These are phyloP conservation scores for Drosophila triauraria DNA, from an alignment of 1,140 invertebrate species.

Conservation along the genomic window DNA sequence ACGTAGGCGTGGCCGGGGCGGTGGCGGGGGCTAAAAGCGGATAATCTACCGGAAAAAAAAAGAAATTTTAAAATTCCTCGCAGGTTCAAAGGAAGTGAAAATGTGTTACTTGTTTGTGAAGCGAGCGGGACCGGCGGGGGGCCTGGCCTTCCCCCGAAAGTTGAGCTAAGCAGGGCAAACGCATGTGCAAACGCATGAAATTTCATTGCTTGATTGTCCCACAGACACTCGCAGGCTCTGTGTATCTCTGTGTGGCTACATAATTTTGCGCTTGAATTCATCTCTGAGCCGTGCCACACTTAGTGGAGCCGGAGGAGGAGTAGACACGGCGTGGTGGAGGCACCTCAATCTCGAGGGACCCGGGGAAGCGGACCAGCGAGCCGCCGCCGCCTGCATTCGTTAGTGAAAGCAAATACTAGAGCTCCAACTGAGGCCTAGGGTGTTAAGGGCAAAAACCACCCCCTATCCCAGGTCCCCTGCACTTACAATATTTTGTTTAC, in stretches of 20 bases:
- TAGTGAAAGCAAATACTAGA: conserved; percentile 75
- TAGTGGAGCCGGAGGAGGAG: conserved; percentile 26
- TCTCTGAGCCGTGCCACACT: conserved; percentile 71
- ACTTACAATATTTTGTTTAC: conserved; percentile 43
- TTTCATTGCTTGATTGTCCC: conserved; percentile 83
- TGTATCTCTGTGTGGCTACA: conserved; percentile 68
- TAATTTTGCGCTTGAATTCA: conserved; percentile 83
- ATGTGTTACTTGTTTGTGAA: conserved; percentile 80
- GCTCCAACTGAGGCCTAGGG: background rate
- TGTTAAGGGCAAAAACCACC: background rate
- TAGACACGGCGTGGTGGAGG: background rate
- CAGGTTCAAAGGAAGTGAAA: conserved; percentile 83
- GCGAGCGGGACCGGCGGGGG: conserved; percentile 15
- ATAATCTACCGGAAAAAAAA: conserved; percentile 75
- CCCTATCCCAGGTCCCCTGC: conserved; percentile 37
- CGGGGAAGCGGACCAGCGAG: conserved; percentile 28
- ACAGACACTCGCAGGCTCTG: conserved; percentile 52
- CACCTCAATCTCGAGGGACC: conserved; percentile 45
- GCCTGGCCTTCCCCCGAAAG: background rate
- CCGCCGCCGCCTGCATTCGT: conserved; percentile 68
- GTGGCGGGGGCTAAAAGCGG: conserved; percentile 66
- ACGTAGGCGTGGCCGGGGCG: conserved; percentile 54
- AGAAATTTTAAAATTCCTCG: conserved; percentile 77
- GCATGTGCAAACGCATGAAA: conserved; percentile 82
- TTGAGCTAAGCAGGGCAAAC: conserved; percentile 48